A percentile compares a stretch with the other conserved stretches of the same genome.
Conservation (phyloP, 2,888 invertebrate species). For the Drosophila aldrichi region DNA sequence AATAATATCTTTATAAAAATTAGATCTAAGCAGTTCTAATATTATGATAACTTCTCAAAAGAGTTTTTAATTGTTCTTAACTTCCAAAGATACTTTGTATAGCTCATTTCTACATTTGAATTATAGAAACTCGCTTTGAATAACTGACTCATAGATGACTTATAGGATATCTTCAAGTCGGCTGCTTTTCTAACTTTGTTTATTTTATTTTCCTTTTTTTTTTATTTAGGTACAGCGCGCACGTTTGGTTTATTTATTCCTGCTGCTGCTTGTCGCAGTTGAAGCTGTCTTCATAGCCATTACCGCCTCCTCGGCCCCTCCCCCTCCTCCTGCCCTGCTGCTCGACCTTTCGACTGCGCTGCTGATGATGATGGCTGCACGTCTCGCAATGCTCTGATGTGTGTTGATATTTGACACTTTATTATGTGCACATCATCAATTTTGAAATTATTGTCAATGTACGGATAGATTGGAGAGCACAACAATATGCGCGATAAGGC, state of each 20-base stretch:
- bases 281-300: conserved; percentile 57
- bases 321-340: neutral
- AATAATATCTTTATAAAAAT: too few species aligned
- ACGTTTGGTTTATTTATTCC: conserved; percentile 65
- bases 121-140: too few species aligned
- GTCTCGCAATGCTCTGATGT: conserved; percentile 64
- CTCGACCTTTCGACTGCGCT: conserved; percentile 5
- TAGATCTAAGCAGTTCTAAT: too few species aligned
- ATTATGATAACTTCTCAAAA: neutral
- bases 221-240: conserved; percentile 46
- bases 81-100: neutral
- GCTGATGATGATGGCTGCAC: conserved; percentile 52
- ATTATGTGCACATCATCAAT: conserved; percentile 83
- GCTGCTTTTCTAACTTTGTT: neutral
- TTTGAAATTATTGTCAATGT: conserved; percentile 71
- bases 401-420: conserved; percentile 81
- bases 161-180: neutral
- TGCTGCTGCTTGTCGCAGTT: conserved; percentile 46
- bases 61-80: too few species aligned
- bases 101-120: too few species aligned
- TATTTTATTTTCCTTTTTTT: conserved; percentile 7
- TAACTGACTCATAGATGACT: neutral
- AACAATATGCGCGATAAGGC: conserved; percentile 40
- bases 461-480: conserved; percentile 17
- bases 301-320: conserved; percentile 20